Evolutionary conservation across 2,888 invertebrate species (phyloP), one percentile per base, ranked within the genome.

Genomic region (Euphydryas editha): DNA sequence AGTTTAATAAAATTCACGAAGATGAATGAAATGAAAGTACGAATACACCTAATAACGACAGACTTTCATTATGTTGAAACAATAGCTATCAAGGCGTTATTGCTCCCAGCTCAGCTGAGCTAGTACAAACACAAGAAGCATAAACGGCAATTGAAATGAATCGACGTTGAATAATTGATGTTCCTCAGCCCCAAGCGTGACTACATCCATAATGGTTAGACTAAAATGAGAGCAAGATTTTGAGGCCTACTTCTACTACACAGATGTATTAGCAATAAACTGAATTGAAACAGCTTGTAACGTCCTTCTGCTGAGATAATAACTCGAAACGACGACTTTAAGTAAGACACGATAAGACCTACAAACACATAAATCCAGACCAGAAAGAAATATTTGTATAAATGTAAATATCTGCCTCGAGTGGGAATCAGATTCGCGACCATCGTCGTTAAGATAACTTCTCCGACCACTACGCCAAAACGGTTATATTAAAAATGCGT

Each of bases 141-240:
- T 73, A 70, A 72, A 75, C 71, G 75, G 73, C 76, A 75, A 72
- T 72, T 74, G 67, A 73, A 78, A 76, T 77, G 78, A 80, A 80
- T 76, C 67, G 74, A 73, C 70, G 69, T 74, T 78, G 81, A 80
- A 81, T 81, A 79, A 80, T 81, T 80, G 75, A 81, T 81, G 75
- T 72, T 70, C 69, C 67, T 70, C 74, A 69, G 72, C 71, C 74
- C 70, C 71, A 68, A 20, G 56, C 59, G 58, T 24, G 56, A 57
- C 36, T 30, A 20, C 49, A 44, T 62, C 46, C 46, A n/a, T 30
- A 46, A 62, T 44, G 44, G 55, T 54, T 55, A 62, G 36, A 37
- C 49, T 36, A 49, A 49, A 36, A 36, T 36, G 2, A 18, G 20
- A 59, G 47, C 8, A 46, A 10, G 17, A 13, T 54, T 30, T n/a